A percentile compares a stretch with the other conserved stretches of the same genome.
phyloP scores from a whole-genome alignment of 1,140 invertebrate genomes.

The Delia radicum region DNA sequence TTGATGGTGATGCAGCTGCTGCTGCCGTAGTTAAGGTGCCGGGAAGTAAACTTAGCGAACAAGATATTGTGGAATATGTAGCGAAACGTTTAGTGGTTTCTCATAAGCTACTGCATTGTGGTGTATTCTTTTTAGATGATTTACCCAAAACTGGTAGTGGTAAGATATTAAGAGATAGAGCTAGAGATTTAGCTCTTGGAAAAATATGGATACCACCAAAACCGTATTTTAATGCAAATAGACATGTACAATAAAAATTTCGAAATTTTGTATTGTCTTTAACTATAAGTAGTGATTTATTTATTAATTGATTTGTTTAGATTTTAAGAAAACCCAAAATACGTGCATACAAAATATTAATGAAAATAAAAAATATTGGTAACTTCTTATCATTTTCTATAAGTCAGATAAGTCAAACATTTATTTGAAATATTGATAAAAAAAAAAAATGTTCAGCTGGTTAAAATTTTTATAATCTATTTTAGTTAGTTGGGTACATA shows the following conservation, averaged over 20 bases:
- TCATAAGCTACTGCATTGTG: conserved; percentile 56
- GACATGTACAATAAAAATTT: background rate
- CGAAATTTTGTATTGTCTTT: background rate
- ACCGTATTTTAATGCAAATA: background rate
- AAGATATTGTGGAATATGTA: conserved; percentile 51
- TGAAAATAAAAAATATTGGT: too few relatives aligned
- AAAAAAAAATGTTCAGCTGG: too few relatives aligned
- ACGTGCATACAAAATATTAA: too few relatives aligned
- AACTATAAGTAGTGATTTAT: background rate
- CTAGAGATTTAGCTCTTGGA: conserved; percentile 46
- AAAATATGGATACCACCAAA: conserved; percentile 43
- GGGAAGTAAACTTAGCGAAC: conserved; percentile 42
- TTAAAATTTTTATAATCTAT: too few relatives aligned
- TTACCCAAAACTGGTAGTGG: conserved; percentile 62
- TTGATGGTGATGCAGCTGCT: conserved; percentile 51
- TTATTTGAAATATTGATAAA: too few relatives aligned
- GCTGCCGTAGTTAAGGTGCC: conserved; percentile 47
- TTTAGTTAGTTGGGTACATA: too few relatives aligned
- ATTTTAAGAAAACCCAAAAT: background rate
- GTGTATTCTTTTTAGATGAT: conserved; percentile 56
- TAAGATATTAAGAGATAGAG: conserved; percentile 55
- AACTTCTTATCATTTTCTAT: too few relatives aligned
- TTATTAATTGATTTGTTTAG: background rate
- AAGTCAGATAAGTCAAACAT: too few relatives aligned
- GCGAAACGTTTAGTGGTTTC: conserved; percentile 46